phyloP scores from a whole-genome alignment of 2,888 invertebrate genomes.

The Masnerella sp. region DNA sequence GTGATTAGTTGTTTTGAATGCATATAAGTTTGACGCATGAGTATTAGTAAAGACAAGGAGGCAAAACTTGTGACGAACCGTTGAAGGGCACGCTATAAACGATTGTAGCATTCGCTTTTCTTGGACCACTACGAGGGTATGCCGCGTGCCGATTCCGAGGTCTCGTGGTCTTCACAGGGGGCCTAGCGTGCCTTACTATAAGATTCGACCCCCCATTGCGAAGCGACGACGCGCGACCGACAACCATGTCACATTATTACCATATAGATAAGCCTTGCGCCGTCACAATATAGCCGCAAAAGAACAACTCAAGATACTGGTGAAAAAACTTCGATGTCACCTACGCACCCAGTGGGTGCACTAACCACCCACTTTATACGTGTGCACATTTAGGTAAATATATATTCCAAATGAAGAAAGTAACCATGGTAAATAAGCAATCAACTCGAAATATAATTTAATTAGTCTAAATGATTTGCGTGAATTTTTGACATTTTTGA shows the following conservation, averaged over 20 bases:
- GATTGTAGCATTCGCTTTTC: conserved; percentile 34
- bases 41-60: conserved; percentile 57
- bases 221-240: conserved; percentile 77
- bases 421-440: too few species aligned
- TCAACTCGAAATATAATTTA: too few species aligned
- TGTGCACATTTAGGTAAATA: too few species aligned
- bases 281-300: conserved; percentile 72
- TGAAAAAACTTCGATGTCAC: conserved; percentile 57
- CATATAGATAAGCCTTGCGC: conserved; percentile 74
- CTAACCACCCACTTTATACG: conserved; percentile 55
- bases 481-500: too few species aligned
- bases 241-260: conserved; percentile 76
- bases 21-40: conserved; percentile 39
- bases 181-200: conserved; percentile 69
- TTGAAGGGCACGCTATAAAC: conserved; percentile 46
- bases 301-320: conserved; percentile 54
- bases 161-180: conserved; percentile 74
- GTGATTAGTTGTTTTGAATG: conserved; percentile 66
- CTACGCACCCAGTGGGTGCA: conserved; percentile 61
- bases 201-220: conserved; percentile 76
- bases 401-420: too few species aligned
- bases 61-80: conserved; percentile 47
- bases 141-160: conserved; percentile 75
- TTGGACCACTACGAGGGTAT: conserved; percentile 70
- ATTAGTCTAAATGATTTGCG: too few species aligned